phyloP scores from a whole-genome alignment of 1,140 invertebrate species.

The Conopomorpha cramerella region DNA sequence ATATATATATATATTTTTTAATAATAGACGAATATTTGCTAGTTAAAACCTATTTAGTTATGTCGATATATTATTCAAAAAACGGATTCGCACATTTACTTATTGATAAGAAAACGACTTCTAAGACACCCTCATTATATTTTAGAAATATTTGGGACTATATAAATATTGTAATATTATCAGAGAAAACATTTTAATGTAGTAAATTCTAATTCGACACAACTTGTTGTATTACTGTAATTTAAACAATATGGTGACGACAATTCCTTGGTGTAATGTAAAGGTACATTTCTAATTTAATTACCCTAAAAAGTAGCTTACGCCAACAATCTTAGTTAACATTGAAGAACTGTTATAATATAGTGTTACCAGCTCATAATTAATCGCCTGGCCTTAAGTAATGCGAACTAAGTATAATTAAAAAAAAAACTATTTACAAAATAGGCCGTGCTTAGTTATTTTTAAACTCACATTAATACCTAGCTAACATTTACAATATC shows the following conservation, averaged over 20 bases:
- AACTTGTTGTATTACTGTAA: no score
- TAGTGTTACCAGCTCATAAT: neutral
- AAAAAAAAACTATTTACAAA: neutral
- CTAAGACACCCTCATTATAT: neutral
- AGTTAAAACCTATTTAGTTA: neutral
- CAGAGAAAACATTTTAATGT: no score
- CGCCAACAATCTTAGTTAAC: no score
- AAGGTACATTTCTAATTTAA: no score
- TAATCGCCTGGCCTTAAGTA: neutral
- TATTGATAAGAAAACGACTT: neutral
- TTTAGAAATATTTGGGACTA: no score
- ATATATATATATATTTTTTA: neutral
- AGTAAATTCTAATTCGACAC: no score
- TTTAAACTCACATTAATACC: neutral
- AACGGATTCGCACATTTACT: neutral
- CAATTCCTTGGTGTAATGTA: no score
- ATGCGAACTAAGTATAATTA: no score
- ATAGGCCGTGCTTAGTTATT: neutral
- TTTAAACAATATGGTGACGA: no score
- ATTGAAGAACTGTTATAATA: neutral
- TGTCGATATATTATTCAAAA: neutral
- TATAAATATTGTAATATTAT: no score
- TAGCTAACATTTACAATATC: conserved; percentile 24
- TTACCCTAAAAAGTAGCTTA: no score
- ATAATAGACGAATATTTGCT: neutral